Evolutionary conservation across 2,888 invertebrate genomes (phyloP).

Genomic region (Caenorhabditis sinica): DNA sequence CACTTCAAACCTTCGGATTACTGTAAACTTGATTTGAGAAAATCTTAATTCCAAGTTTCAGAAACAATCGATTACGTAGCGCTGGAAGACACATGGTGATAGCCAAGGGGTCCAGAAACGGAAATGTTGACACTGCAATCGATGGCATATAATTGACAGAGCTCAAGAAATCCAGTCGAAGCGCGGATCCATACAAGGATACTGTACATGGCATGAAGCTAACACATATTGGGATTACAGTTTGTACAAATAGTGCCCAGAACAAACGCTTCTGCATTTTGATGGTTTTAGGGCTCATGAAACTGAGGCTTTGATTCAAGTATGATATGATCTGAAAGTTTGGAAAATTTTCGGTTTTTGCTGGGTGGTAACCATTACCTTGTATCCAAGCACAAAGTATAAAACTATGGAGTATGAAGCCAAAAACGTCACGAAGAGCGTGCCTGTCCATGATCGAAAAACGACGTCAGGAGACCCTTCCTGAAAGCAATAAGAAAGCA

Average conservation of each 20-base stretch:
- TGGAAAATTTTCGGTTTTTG: too few species aligned
- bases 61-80: slow-evolving; percentile 1
- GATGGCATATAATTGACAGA: slow-evolving; percentile 1
- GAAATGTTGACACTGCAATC: slow-evolving; percentile 6
- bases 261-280: slow-evolving; percentile 17
- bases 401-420: neutral
- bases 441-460: slow-evolving; percentile 8
- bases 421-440: neutral
- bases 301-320: neutral
- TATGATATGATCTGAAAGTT: slow-evolving; percentile 1
- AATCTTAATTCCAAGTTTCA: neutral
- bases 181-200: neutral
- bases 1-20: neutral
- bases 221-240: neutral
- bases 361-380: too few species aligned
- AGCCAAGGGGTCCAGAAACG: slow-evolving; percentile 8
- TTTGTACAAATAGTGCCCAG: neutral
- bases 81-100: slow-evolving; percentile 20
- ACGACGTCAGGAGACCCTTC: neutral
- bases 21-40: neutral
- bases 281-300: slow-evolving; percentile 11
- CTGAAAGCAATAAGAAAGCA: slow-evolving; percentile 1
- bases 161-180: slow-evolving; percentile 5
- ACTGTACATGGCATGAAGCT: slow-evolving; percentile 12
- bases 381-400: slow-evolving; percentile 25